Base-by-base conservation (phyloP, 2,797 vertebrate genomes). In the Poeciliopsis paucimaculata region DNA sequence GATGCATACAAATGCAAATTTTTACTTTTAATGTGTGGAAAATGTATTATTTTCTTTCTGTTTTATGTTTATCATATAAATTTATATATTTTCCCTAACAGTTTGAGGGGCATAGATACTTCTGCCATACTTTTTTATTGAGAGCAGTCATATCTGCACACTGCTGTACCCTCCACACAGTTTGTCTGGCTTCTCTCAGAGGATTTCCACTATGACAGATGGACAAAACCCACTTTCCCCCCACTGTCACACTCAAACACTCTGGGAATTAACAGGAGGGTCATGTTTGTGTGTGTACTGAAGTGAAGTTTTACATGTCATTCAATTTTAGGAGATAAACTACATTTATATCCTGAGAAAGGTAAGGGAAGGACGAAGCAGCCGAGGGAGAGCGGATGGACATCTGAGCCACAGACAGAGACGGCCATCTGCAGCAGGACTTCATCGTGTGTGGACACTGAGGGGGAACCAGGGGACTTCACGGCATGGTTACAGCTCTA, bases 171-270 rank as follows among this genome's bases (percentile, higher is more conserved):
- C 51, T 47, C 77, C 74, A 55, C 77, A 43, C 84, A 78, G 83
- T 55, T 55, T 78, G 57, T 45, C 64, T 77, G 79, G 55, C 82
- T 83, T 82, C 77, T 92, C 93, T 93, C 93, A 15, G 66, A 87
- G 91, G 93, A 93, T 87, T 79, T 87, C 84, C 64, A 88, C 68
- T 82, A 86, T 85, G 85, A 87, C 94, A 95, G 94, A 95, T 95
- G 94, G 94, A 92, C 83, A 70, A 84, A 89, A 60, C 60, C 72
- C 85, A 80, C 73, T 87, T 77, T 85, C 82, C 86, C 83, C 77
- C 86, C 78, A 82, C 90, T 81, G 81, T 89, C 82, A 85, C 82
- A 86, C 74, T 84, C 77, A 82, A 46, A 77, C 87, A 81, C 92
- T 80, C 87, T 76, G 74, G 93, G 92, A 91, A 94, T 84, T 90